Base-by-base conservation (phyloP, 2,888 invertebrate species). In the Nemotelus pantherinus region DNA sequence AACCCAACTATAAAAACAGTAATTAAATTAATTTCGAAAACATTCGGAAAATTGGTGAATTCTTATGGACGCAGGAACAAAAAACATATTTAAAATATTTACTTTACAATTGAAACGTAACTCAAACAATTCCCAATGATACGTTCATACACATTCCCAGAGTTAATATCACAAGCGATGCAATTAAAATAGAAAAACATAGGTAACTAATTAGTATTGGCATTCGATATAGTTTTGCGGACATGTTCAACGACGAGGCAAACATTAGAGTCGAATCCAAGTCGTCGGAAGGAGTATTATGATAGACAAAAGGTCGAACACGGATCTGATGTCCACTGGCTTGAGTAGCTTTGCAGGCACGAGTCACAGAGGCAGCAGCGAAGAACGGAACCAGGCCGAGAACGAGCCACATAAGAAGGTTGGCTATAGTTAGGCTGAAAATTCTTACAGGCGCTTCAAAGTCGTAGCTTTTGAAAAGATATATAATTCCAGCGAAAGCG, bases 241-340 rank as follows among this genome's bases (percentile, higher is more conserved):
- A 91, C 85, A 95, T 90, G 82, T 91, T 90, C 72, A 95, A 87
- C 63, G 93, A 92, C 2, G 93, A 92, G 1, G 94, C 92, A 85
- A 93, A 95, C 81, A 94, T 87, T 47, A 95, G 89, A 78, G 95
- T 91, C 0, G 94, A 91, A 82, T 93, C 92, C 81, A 95, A 89
- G 87, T 95, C 94, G 81, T 91, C 90, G 72, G 91, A 91, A 0
- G 94, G 90, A 6, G 94, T 93, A 82, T 92, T 92, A 85, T 94
- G 93, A 87, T 95, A 94, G 2, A 94, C 92, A 84, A 93, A 95
- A 0, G 95, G 95, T 1, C 94, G 89, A 10, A 92, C 91, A 75
- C 94, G 90, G 72, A 94, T 90, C 86, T 94, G 93, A 85, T 95
- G 94, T 0, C 95, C 95, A 76, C 93, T 91, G 39, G 89, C 89